Evolutionary conservation across 2,888 invertebrate genomes (phyloP), one percentile per base, ranked within the genome.

Genomic region (Drosophila silvestris): DNA sequence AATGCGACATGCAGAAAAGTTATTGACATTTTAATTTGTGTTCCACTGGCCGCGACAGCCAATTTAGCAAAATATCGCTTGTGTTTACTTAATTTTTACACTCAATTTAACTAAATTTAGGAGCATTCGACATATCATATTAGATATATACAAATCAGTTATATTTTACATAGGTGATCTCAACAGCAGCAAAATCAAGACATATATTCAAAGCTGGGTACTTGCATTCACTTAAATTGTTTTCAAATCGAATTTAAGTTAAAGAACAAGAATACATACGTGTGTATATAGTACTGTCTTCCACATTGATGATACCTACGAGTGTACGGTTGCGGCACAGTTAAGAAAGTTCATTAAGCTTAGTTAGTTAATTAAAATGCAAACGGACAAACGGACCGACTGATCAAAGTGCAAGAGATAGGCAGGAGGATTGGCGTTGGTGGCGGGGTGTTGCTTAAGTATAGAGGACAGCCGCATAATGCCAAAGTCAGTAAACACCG

Each of bases 301-400:
- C 14, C 3, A n/a, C 30, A n/a, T 32, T 32, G n/a, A 52, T n/a
- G n/a, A 3, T 6, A 19, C 12, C 35, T 37, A 0, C 9, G n/a
- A 14, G 19, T 51, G 37, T 9, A 26, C 47, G 26, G 5, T 47
- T 59, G 33, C 47, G 4, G 39, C 47, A 26, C 14, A 22, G 52
- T 66, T 54, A 56, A 44, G 71, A 57, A 71, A 85, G 81, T 85
- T 83, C 83, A 79, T 83, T 83, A 85, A 76, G 85, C 79, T 77
- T 65, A 68, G 81, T 79, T 73, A 79, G 77, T 84, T 85, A 85
- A 84, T 84, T 85, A 85, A 83, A 83, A 77, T 71, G 73, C 79
- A 85, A 85, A 81, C 70, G 33, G 53, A 71, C 78, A 78, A 60
- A 81, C 70, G 54, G 53, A 59, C 70, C 70, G 65, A 82, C 69